Conservation (phyloP, 2,113 vertebrate genomes). For the Amazona guildingii region DNA sequence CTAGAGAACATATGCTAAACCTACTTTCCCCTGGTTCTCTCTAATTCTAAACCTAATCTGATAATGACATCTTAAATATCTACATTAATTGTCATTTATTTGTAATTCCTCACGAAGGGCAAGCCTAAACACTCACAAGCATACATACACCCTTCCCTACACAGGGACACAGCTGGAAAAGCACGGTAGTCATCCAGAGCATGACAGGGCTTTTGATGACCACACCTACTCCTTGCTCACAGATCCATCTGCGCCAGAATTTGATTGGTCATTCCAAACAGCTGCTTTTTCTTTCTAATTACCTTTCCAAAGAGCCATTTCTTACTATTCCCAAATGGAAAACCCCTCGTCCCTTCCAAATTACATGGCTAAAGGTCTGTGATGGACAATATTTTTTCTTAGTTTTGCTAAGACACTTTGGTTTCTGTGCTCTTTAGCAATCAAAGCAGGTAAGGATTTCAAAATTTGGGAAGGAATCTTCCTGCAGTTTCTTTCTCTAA, state of each 20-base stretch:
- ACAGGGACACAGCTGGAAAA: neutral
- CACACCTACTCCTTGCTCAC: neutral
- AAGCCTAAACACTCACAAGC: neutral
- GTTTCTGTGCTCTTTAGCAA: neutral
- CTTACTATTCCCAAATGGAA: neutral
- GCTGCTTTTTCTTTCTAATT: neutral
- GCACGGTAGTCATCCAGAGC: rapidly evolving
- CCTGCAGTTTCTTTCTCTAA: neutral
- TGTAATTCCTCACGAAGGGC: neutral
- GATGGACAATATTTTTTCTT: neutral
- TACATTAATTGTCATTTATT: neutral
- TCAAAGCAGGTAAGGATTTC: neutral
- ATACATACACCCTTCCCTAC: neutral
- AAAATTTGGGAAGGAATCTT: neutral
- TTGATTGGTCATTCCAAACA: neutral
- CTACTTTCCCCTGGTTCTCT: neutral
- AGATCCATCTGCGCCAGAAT: neutral
- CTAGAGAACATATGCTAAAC: neutral
- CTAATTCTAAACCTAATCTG: neutral
- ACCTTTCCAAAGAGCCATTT: neutral
- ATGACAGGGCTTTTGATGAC: neutral
- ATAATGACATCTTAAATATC: neutral
- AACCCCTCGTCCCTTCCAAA: neutral
- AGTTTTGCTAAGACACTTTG: neutral
- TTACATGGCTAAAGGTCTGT: neutral